Base-by-base conservation (phyloP, 2,113 vertebrate genomes). In the Cephalopterus ornatus region DNA sequence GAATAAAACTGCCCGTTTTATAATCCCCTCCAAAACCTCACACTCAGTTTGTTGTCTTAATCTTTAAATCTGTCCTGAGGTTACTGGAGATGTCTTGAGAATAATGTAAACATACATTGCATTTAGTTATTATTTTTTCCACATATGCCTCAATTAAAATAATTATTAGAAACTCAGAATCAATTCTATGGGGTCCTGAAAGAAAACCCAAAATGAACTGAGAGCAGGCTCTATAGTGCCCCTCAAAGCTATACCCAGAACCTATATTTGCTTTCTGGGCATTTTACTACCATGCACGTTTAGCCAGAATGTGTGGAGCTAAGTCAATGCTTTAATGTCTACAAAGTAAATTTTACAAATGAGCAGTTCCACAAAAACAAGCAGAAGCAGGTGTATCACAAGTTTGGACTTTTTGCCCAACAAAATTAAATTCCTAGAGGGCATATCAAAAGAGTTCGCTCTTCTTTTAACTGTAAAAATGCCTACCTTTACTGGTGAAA, bases 401-500 rank as follows among this genome's bases (percentile, higher is more conserved):
- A 3, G 3, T 7, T n/a, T n/a, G n/a, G n/a, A n/a, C n/a, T n/a
- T 41, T 41, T 14, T 6, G 7, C 20, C 39, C 5, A 5, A 39
- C 3, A 35, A 49, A 35, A 59, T 33, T 39, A 22, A 42, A 68
- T 18, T 52, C 58, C 53, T 68, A 17, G 5, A 46, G 5, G 46
- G 6, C 2, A 18, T 5, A 73, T 18, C 18, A 53, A 14, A 83
- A 58, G 14, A 89, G 21, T 22, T 42, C 39, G 70, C 6, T 63
- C 61, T 35, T 14, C 79, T 24, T 65, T 41, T 9, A 59, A 89
- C 44, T 37, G 79, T 7, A 30, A 35, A 66, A 72, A 77, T 41
- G 39, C 97, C 84, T 99, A 99, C 99, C 99, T 99, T 99, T 97
- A 99, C 96, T n/a, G 99, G 99, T 14, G 99, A 99, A 98, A 99